These are phyloP conservation scores for Synaphobranchus kaupii DNA, from an alignment of 2,797 vertebrate species.

Conservation along the genomic window DNA sequence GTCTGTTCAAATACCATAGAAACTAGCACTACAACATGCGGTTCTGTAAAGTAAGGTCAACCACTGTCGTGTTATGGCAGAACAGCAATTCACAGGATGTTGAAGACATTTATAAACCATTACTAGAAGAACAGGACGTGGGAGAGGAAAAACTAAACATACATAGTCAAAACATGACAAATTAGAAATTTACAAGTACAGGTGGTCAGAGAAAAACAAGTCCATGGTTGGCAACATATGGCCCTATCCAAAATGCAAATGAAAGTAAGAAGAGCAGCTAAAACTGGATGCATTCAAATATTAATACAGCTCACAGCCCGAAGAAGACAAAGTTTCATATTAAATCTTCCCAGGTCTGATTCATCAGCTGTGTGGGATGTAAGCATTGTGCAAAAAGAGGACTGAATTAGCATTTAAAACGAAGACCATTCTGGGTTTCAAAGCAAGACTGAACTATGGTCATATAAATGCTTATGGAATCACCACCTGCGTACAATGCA, in stretches of 20 bases:
- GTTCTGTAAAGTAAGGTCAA: background rate
- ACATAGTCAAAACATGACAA: no score
- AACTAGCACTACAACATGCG: background rate
- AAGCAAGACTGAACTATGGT: slow-evolving; percentile 9
- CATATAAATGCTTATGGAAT: background rate
- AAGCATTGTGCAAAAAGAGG: background rate
- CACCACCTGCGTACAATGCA: background rate
- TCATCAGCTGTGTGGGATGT: background rate
- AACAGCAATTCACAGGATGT: background rate
- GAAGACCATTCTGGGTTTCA: slow-evolving; percentile 6
- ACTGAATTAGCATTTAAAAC: background rate
- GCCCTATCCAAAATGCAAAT: no score
- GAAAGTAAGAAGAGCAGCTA: no score
- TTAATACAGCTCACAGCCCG: no score
- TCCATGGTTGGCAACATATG: no score
- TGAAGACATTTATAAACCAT: background rate
- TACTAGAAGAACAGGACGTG: background rate
- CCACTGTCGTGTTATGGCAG: background rate
- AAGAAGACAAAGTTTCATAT: background rate
- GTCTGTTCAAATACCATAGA: background rate
- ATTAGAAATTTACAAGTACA: no score
- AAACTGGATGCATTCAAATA: no score
- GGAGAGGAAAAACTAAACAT: no score
- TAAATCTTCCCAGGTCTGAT: background rate
- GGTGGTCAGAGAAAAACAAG: no score